These are phyloP conservation scores for Neomonachus schauinslandi DNA, from an alignment of 2,113 vertebrate genomes.

Conservation along the genomic window DNA sequence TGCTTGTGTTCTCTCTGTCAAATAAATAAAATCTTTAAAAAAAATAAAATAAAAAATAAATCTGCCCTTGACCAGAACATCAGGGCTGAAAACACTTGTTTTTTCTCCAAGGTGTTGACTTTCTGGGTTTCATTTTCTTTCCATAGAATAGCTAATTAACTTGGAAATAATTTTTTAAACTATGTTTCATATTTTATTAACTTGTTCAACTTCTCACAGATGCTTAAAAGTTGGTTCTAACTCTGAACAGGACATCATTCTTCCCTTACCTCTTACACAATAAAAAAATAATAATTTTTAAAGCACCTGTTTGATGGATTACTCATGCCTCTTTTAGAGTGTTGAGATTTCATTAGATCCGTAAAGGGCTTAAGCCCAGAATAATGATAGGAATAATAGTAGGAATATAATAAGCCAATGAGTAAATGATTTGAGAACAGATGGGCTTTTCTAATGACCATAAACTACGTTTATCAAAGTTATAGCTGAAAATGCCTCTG, in stretches of 20 bases:
- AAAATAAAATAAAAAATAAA: not conserved
- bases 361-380: not conserved
- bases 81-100: not conserved
- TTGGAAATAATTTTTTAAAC: slow-evolving; percentile 11
- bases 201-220: not conserved
- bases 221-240: not conserved
- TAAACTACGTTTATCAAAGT: slow-evolving; percentile 41
- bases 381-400: not conserved
- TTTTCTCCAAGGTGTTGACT: not conserved
- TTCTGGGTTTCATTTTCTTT: not conserved
- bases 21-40: no score
- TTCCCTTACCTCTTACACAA: not conserved
- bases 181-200: not conserved
- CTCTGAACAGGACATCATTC: not conserved
- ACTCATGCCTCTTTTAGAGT: not conserved
- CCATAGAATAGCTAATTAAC: not conserved
- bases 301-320: not conserved
- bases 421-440: slow-evolving; percentile 36
- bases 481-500: not conserved
- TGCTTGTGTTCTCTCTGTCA: no score
- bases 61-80: not conserved
- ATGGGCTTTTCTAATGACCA: not conserved
- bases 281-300: not conserved
- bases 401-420: not conserved
- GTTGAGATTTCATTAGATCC: slow-evolving; percentile 42